Percentiles rank a stretch among this genome's conserved stretches.
phyloP scores from a whole-genome alignment of 2,888 invertebrate species.

The Marasmarcha lunaedactyla region DNA sequence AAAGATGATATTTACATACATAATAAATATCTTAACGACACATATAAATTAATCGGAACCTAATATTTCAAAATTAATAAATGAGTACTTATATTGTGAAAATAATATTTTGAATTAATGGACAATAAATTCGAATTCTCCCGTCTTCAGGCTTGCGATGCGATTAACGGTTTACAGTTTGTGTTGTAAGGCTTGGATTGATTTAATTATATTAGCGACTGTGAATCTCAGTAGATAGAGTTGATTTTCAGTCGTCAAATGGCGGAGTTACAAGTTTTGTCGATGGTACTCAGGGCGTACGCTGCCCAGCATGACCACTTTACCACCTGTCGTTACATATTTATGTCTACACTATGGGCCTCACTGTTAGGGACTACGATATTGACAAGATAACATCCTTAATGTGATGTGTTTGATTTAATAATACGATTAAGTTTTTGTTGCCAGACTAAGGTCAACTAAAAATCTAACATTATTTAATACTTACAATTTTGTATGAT shows the following conservation, averaged over 20 bases:
- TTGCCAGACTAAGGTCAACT: constrained; percentile 21
- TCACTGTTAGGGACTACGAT: constrained; percentile 70
- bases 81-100: constrained; percentile 72
- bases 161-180: constrained; percentile 26
- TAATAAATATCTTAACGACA: constrained; percentile 71
- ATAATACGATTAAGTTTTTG: constrained; percentile 67
- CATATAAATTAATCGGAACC: constrained; percentile 71
- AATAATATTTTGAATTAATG: constrained; percentile 72
- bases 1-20: constrained; percentile 67
- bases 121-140: constrained; percentile 71
- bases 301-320: constrained; percentile 66
- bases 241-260: constrained; percentile 35
- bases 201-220: constrained; percentile 28
- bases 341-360: constrained; percentile 70
- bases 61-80: constrained; percentile 72
- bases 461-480: too few relatives aligned
- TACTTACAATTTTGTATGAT: too few relatives aligned
- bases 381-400: constrained; percentile 72
- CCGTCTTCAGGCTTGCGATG: constrained; percentile 68
- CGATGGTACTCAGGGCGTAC: constrained; percentile 44
- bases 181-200: constrained; percentile 23
- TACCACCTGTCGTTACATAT: constrained; percentile 71
- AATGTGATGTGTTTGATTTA: constrained; percentile 73
- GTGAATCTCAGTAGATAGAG: constrained; percentile 33
- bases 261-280: constrained; percentile 30